A percentile compares a stretch with the other conserved stretches of the same genome.
These are phyloP conservation scores for Frankliniella intonsa DNA, from an alignment of 2,888 invertebrate genomes.

Conservation along the genomic window DNA sequence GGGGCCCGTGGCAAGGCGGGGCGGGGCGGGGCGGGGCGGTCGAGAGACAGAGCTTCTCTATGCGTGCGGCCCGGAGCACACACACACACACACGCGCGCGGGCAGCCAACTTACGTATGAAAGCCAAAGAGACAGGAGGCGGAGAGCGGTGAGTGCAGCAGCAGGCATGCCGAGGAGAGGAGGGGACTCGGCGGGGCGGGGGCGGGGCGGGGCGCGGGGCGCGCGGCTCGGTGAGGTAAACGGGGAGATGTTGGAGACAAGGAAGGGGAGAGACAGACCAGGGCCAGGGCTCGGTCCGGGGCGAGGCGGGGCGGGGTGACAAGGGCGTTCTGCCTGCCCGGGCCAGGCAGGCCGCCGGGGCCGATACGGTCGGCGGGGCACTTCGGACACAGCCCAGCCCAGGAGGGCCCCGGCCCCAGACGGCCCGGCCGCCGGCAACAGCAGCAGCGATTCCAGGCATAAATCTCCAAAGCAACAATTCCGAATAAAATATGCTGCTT, in stretches of 20 bases:
- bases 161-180: background rate
- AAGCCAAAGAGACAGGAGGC: background rate
- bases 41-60: background rate
- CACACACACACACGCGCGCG: no score
- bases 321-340: no score
- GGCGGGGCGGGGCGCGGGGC: background rate
- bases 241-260: no score
- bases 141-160: background rate
- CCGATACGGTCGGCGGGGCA: background rate
- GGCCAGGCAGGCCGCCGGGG: no score
- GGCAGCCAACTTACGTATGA: background rate
- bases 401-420: background rate
- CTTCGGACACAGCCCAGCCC: background rate
- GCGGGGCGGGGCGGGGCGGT: background rate
- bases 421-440: background rate
- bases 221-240: no score
- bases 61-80: background rate
- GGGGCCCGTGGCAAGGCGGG: background rate
- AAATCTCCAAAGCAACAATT: conserved; percentile 11
- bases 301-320: no score
- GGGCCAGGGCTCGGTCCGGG: no score
- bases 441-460: background rate
- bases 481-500: conserved; percentile 25
- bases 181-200: background rate
- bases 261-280: no score